Conservation (phyloP, 2,888 invertebrate genomes). For the Aplocera efformata region DNA sequence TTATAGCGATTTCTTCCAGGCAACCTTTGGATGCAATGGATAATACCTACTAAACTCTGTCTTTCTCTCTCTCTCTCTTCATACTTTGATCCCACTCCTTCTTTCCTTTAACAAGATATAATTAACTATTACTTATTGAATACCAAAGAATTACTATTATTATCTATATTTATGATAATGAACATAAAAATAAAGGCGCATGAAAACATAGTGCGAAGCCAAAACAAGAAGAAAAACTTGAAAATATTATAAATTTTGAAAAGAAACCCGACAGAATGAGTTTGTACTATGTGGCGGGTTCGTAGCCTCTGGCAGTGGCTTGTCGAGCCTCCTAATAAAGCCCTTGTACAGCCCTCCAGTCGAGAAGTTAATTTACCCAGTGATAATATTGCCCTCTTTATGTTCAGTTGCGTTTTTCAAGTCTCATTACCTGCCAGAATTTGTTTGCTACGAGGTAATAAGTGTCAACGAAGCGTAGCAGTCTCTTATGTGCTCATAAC, state of each 20-base stretch:
- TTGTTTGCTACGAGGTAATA: conserved; percentile 31
- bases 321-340: conserved; percentile 40
- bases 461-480: conserved; percentile 24
- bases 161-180: too few relatives aligned
- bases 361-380: conserved; percentile 43
- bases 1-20: too few relatives aligned
- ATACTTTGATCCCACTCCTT: too few relatives aligned
- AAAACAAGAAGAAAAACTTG: too few relatives aligned
- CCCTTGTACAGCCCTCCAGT: conserved; percentile 35
- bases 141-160: too few relatives aligned
- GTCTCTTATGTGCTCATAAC: conserved; percentile 1
- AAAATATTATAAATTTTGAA: conserved; percentile 7
- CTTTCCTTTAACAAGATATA: too few relatives aligned
- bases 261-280: conserved; percentile 19
- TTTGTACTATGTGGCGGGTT: conserved; percentile 13
- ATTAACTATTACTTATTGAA: too few relatives aligned
- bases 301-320: conserved; percentile 23
- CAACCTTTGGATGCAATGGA: too few relatives aligned
- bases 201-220: too few relatives aligned
- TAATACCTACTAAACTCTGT: too few relatives aligned
- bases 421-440: conserved; percentile 32
- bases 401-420: conserved; percentile 39
- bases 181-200: too few relatives aligned
- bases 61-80: too few relatives aligned
- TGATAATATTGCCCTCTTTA: conserved; percentile 43